Conservation (phyloP, 2,797 vertebrate genomes). For the Squalus acanthias region DNA sequence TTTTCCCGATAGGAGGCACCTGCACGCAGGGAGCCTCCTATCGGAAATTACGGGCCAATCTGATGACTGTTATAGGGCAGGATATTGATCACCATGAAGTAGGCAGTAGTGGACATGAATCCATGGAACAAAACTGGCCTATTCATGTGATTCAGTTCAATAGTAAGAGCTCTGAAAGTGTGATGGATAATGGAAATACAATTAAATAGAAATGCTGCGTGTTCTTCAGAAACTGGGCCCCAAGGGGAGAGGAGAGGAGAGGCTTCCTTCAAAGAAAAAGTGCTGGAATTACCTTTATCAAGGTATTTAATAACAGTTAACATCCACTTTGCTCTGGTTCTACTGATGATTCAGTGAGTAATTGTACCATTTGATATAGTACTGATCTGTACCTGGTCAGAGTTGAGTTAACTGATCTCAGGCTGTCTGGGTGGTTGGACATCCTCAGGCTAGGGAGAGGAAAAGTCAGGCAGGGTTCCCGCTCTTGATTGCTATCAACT, state of each 20-base stretch:
- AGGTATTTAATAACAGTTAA: not conserved
- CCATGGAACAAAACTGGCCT: too few relatives aligned
- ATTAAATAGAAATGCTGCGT: not conserved
- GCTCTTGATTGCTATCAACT: not conserved
- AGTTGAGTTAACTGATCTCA: not conserved
- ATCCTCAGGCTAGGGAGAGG: not conserved
- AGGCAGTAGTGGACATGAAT: too few relatives aligned
- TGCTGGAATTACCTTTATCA: not conserved
- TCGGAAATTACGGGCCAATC: too few relatives aligned
- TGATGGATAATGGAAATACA: not conserved
- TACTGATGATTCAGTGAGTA: not conserved
- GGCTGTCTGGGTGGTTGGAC: not conserved
- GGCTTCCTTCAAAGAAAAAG: not conserved
- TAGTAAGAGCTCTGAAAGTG: not conserved
- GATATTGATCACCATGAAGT: too few relatives aligned
- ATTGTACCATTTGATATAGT: not conserved
- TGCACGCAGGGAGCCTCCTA: too few relatives aligned
- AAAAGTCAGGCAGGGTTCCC: not conserved
- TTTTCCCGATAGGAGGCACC: too few relatives aligned
- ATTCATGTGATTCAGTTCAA: too few relatives aligned
- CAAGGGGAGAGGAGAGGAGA: not conserved
- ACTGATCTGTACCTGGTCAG: not conserved
- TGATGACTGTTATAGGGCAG: too few relatives aligned
- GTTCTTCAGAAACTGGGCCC: not conserved
- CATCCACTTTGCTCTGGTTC: not conserved